These are phyloP conservation scores for Cotesia glomerata DNA, from an alignment of 1,140 invertebrate genomes.

Conservation along the genomic window DNA sequence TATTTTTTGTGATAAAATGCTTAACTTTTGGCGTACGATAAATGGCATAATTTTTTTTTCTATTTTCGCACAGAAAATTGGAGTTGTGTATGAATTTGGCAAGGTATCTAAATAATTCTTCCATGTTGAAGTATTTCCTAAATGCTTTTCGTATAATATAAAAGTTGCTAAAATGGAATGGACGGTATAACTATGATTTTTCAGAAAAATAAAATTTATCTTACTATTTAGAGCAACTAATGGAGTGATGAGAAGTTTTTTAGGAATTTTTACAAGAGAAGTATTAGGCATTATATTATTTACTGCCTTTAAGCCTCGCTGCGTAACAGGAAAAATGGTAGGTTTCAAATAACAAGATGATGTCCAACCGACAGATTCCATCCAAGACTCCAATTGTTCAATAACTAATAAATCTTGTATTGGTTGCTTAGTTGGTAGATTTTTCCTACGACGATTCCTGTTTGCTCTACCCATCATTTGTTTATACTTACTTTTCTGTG, in stretches of 20 bases:
- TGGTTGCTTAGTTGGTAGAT: slow-evolving; percentile 48
- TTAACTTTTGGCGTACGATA: slow-evolving; percentile 40
- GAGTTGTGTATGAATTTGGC: slow-evolving; percentile 63
- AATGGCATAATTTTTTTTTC: slow-evolving; percentile 49
- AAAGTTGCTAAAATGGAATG: slow-evolving; percentile 70
- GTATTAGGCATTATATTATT: slow-evolving; percentile 62
- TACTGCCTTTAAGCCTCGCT: slow-evolving; percentile 68
- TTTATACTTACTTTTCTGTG: not conserved
- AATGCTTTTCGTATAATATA: slow-evolving; percentile 64
- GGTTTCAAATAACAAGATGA: slow-evolving; percentile 57
- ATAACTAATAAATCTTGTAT: slow-evolving; percentile 53
- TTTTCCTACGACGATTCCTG: slow-evolving; percentile 54
- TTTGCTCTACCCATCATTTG: slow-evolving; percentile 62
- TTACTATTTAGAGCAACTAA: slow-evolving; percentile 56
- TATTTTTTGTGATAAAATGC: slow-evolving; percentile 36
- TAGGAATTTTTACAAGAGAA: slow-evolving; percentile 66
- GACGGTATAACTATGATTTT: slow-evolving; percentile 52
- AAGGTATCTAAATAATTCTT: slow-evolving; percentile 67
- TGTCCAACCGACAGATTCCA: slow-evolving; percentile 55
- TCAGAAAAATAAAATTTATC: slow-evolving; percentile 60
- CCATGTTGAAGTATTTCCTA: slow-evolving; percentile 56
- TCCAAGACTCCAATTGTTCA: slow-evolving; percentile 61
- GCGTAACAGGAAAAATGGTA: slow-evolving; percentile 63
- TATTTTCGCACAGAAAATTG: slow-evolving; percentile 61
- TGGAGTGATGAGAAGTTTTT: slow-evolving; percentile 67